Conservation (phyloP, 2,113 vertebrate species). For the Prolemur simus region DNA sequence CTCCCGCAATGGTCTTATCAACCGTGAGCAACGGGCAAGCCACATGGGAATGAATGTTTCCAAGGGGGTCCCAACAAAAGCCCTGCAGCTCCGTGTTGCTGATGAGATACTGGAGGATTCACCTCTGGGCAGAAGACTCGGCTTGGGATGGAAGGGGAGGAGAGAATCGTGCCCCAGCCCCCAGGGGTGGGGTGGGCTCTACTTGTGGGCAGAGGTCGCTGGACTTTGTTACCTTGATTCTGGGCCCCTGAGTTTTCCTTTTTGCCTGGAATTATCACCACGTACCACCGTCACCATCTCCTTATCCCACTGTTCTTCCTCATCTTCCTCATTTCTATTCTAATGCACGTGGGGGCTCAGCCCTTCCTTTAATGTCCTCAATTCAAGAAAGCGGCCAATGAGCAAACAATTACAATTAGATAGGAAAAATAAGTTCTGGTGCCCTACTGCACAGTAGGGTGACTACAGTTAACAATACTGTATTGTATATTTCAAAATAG, state of each 20-base stretch:
- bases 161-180: not conserved
- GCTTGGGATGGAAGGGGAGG: not conserved
- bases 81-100: too few relatives aligned
- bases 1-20: not conserved
- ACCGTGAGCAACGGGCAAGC: rapidly evolving
- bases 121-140: not conserved
- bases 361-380: not conserved
- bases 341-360: not conserved
- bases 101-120: not conserved
- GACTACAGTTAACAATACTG: too few relatives aligned
- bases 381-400: not conserved
- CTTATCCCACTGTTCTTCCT: not conserved
- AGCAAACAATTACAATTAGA: not conserved
- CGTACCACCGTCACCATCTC: rapidly evolving
- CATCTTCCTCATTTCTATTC: not conserved
- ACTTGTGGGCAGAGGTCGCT: too few relatives aligned
- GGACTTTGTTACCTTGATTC: not conserved
- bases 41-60: rapidly evolving
- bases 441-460: not conserved
- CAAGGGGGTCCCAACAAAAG: not conserved
- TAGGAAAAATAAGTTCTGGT: not conserved
- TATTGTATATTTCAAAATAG: not conserved
- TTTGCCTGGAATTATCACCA: not conserved
- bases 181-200: rapidly evolving
- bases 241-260: not conserved